Evolutionary conservation across 2,888 invertebrate genomes (phyloP), one percentile per base, ranked within the genome.

Genomic region (Meliscaeva auricollis): DNA sequence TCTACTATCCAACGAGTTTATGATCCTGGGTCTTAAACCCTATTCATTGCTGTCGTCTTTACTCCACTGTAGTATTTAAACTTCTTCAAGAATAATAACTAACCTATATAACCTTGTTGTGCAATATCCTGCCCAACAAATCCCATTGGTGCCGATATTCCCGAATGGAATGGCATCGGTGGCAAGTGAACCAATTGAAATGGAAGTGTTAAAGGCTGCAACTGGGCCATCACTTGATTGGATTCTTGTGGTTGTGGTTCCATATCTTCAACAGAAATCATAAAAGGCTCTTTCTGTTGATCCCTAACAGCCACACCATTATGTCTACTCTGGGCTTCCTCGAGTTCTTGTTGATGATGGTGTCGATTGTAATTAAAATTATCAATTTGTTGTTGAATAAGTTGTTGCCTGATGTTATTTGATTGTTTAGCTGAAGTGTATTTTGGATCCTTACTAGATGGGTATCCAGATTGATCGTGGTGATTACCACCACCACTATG

Each of bases 261-360:
- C 32, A 50, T 81, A 38, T 85, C 85, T 1, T 73, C 85, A 8
- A 85, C 73, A 0, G 76, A n/a, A 32, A 85, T 81, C 2, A 52
- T 72, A 46, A 90, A 93, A 92, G 89, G 93, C 92, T 87, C 92
- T 2, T 52, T 62, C n/a, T 73, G 73, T n/a, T 64, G 69, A 15
- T 56, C 13, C 13, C 46, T 35, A 52, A 70, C 5, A n/a, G 89
- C 81, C 0, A 89, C 72, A 0, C 87, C 75, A 41, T 87, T 46
- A 6, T 87, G 62, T 26, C 87, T 78, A 35, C 88, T 89, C 22
- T 88, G 88, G 1, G 89, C 79, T 9, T 89, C 81, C 4, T 87
- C 77, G 48, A 88, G 88, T 35, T 90, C 88, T 22, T 78, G 54
- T 22, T 78, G 54, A 5, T 87, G 50, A 26, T 66, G 17, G 46